These are phyloP conservation scores for Anas platyrhynchos DNA, from an alignment of 2,113 vertebrate species.

Conservation along the genomic window DNA sequence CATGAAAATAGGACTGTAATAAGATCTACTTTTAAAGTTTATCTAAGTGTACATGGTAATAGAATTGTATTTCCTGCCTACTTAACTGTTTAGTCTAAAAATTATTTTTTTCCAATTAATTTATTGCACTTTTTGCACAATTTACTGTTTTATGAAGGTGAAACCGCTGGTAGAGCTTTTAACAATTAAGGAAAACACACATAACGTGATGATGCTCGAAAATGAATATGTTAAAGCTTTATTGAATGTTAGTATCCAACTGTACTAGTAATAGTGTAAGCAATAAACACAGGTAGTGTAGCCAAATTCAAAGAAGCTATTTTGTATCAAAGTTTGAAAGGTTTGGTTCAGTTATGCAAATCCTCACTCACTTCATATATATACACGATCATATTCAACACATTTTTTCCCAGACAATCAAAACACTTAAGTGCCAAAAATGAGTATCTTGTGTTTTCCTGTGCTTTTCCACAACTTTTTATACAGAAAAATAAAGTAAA, in stretches of 20 bases:
- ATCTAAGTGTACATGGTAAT: background rate
- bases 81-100: background rate
- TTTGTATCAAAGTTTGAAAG: background rate
- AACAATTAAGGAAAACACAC: background rate
- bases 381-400: background rate
- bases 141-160: background rate
- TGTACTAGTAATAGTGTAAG: background rate
- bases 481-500: background rate
- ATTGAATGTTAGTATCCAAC: background rate
- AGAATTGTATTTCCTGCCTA: background rate
- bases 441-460: background rate
- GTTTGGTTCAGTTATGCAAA: background rate
- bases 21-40: background rate
- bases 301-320: background rate
- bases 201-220: background rate
- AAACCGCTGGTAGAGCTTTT: background rate
- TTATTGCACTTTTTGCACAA: background rate
- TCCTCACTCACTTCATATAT: background rate
- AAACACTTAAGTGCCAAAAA: background rate
- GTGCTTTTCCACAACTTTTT: background rate
- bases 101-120: background rate
- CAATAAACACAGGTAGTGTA: background rate
- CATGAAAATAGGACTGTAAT: background rate
- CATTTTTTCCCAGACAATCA: background rate
- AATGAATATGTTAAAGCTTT: background rate